Base-by-base conservation (phyloP, 2,113 vertebrate species). In the Thermophis baileyi region DNA sequence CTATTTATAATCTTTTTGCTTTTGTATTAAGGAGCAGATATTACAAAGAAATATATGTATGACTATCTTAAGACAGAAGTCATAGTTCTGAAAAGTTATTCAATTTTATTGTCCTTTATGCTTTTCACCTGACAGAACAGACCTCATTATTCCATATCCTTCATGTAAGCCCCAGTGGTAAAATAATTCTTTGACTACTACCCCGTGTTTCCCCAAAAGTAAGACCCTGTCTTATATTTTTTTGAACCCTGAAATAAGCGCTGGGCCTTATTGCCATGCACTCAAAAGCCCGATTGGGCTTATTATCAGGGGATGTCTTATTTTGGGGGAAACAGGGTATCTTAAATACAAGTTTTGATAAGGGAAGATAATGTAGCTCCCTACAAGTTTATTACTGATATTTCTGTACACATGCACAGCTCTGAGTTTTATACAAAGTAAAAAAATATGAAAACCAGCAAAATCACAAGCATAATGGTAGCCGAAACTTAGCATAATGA, bases 1-100 rank as follows among this genome's bases (percentile, higher is more conserved):
- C 54, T 94, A 90, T 40, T 94, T 97, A 88, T 89, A 93, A 96
- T 94, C 88, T 94, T 54, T 87, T 55, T 6, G 0, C 81, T 74
- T 94, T 85, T 93, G 95, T 89, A 93, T 87, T 94, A 93, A n/a
- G 46, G 51, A 93, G 93, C 8, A 87, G 22, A 91, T 18, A 11
- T 54, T 94, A 40, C 51, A 24, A 92, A 53, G 90, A 94, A 90
- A 90, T 94, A 92, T 49, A 55, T 22, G 69, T 3, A 92, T 30
- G 16, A 40, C 89, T 44, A 92, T 12, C 24, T 88, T 35, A 44
- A 0, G 54, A 18, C 0, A 86, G 0, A 0, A 0, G 22, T 25
- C 91, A 69, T 49, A 89, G 91, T 27, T 91, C n/a, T 44, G 25
- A 92, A 93, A 60, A 0, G 2, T 12, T 81, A 44, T 93, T 90